Conservation (phyloP, 2,797 vertebrate species). For the Taeniopygia guttata region DNA sequence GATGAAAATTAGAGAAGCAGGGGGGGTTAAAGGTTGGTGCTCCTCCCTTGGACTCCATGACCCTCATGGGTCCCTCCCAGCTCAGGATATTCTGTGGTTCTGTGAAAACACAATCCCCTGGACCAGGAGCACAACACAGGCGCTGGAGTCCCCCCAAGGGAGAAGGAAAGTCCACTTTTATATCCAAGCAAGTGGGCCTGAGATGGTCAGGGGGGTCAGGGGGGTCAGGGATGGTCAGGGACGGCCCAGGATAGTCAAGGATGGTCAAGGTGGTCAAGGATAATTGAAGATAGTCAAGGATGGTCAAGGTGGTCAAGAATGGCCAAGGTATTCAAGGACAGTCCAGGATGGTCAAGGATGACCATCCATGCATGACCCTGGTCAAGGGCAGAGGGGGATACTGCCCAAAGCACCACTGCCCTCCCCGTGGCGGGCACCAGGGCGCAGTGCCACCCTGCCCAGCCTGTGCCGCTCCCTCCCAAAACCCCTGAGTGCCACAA, state of each 20-base stretch:
- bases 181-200: not conserved
- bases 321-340: not conserved
- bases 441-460: not conserved
- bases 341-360: not conserved
- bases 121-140: not conserved
- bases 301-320: not conserved
- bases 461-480: not conserved
- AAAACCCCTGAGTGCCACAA: not conserved
- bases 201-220: not conserved
- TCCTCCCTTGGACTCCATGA: not conserved
- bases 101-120: not conserved
- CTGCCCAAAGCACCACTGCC: not conserved
- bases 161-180: not conserved
- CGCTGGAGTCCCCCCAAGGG: rapidly evolving
- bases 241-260: not conserved
- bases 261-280: not conserved
- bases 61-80: rapidly evolving
- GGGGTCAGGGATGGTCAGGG: not conserved
- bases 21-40: rapidly evolving
- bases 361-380: too few relatives aligned
- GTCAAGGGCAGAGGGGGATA: not conserved
- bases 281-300: not conserved
- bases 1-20: not conserved
- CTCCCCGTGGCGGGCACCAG: not conserved
- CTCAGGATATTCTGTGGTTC: not conserved